Evolutionary conservation across 1,140 invertebrate genomes (phyloP).

Genomic region (Conus betulinus): DNA sequence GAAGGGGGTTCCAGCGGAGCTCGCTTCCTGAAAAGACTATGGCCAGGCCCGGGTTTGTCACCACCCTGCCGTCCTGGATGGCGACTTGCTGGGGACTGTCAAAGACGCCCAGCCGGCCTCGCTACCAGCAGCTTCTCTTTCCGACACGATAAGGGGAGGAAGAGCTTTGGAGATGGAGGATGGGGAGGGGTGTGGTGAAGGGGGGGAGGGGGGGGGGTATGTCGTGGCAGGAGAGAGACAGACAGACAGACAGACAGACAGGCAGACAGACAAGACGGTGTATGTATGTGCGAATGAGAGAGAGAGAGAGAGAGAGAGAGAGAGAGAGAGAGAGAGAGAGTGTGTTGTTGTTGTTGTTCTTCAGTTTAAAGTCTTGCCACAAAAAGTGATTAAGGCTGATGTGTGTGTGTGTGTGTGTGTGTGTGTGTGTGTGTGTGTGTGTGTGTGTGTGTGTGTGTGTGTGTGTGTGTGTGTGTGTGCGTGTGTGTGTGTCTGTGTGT

Average conservation of each 20-base stretch:
- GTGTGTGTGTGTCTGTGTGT: too few species aligned
- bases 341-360: too few species aligned
- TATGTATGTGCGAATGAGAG: conserved; percentile 82
- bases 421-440: too few species aligned
- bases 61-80: neutral
- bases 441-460: too few species aligned
- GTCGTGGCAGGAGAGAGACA: neutral
- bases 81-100: neutral
- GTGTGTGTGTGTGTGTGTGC: too few species aligned
- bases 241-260: conserved; percentile 78
- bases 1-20: neutral
- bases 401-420: too few species aligned
- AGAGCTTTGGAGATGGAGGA: neutral
- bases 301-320: neutral
- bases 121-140: neutral
- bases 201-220: neutral
- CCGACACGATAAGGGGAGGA: neutral
- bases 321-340: conserved; percentile 3
- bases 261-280: conserved; percentile 73
- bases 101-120: neutral
- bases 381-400: too few species aligned
- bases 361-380: too few species aligned
- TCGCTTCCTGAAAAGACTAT: neutral
- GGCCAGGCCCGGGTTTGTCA: neutral
- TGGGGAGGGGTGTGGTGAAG: neutral